phyloP scores from a whole-genome alignment of 2,797 vertebrate species.

The Siniperca undulata region DNA sequence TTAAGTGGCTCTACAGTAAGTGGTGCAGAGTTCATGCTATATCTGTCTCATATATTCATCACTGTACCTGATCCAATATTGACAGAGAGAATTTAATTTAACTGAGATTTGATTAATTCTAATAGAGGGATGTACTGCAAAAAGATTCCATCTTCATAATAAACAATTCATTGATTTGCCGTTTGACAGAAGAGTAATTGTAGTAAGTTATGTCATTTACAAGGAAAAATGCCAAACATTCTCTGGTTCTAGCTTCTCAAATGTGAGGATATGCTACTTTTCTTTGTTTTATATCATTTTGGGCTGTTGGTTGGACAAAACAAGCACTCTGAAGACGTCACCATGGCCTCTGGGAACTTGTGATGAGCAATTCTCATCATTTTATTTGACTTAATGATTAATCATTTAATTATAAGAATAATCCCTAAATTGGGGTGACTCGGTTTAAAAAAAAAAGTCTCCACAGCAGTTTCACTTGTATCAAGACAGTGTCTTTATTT shows the following conservation, averaged over 20 bases:
- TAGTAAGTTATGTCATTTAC: neutral
- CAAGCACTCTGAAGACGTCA: neutral
- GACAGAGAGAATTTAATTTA: neutral
- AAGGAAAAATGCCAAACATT: neutral
- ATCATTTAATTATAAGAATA: neutral
- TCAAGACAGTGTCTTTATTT: neutral
- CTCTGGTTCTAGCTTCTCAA: neutral
- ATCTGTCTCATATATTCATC: slow-evolving; percentile 1
- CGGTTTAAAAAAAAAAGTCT: neutral
- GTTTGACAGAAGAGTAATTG: neutral
- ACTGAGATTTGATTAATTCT: neutral
- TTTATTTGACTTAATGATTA: neutral
- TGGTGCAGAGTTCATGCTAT: neutral
- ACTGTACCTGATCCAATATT: neutral
- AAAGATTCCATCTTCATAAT: neutral
- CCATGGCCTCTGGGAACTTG: neutral
- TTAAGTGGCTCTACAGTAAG: neutral
- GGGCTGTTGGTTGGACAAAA: neutral
- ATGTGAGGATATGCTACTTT: neutral
- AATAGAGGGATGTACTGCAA: neutral
- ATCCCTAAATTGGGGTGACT: neutral
- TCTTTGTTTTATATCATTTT: neutral
- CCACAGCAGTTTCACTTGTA: neutral
- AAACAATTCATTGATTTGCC: neutral
- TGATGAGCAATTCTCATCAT: neutral